Conservation (phyloP, 2,888 invertebrate genomes). For the Erpobdella octoculata region DNA sequence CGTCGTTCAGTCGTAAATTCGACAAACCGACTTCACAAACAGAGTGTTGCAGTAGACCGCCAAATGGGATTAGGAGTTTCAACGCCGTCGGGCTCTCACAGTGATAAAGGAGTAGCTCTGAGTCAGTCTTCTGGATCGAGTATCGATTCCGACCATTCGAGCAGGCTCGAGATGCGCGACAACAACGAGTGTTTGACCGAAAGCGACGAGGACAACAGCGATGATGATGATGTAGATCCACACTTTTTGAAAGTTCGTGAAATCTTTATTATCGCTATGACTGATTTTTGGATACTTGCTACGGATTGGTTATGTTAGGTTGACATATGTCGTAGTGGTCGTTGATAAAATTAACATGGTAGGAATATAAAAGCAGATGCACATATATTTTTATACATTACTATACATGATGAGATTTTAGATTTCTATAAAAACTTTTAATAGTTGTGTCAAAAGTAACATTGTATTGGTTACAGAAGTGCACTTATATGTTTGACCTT, state of each 20-base stretch:
- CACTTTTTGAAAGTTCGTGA: background rate
- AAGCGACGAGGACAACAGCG: conserved; percentile 27
- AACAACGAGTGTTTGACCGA: conserved; percentile 20
- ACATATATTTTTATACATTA: no score
- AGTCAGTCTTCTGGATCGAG: conserved; percentile 27
- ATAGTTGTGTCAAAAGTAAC: no score
- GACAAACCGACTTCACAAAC: conserved; percentile 20
- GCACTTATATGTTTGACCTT: no score
- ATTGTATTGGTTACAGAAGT: no score
- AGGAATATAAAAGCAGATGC: no score
- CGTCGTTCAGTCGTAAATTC: conserved; percentile 28
- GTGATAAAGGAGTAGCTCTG: conserved; percentile 8
- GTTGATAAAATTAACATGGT: no score
- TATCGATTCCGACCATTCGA: conserved; percentile 25
- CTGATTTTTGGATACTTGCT: no score
- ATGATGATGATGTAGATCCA: conserved; percentile 8
- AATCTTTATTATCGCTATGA: no score
- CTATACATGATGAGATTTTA: no score
- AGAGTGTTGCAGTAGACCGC: conserved; percentile 1
- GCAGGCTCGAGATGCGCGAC: conserved; percentile 11
- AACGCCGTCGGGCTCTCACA: conserved; percentile 12
- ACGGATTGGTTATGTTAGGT: no score
- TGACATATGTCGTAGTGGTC: no score
- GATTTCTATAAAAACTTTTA: no score
- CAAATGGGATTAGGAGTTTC: conserved; percentile 29